Evolutionary conservation across 1,140 invertebrate species (phyloP).

Genomic region (Neotoxoptera formosana): DNA sequence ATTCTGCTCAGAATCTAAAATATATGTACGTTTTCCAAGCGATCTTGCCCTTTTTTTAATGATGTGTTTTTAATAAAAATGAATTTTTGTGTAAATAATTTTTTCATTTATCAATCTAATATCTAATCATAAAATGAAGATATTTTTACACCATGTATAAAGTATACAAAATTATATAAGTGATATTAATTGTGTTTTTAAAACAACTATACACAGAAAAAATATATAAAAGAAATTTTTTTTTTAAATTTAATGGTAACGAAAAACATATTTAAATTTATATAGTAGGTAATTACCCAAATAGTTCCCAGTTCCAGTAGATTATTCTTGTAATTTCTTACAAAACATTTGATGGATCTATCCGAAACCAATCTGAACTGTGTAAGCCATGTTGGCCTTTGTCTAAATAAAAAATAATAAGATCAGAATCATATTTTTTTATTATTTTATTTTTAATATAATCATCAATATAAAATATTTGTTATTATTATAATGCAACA

Average conservation of each 20-base stretch:
- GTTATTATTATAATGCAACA: not conserved
- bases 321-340: not conserved
- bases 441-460: not conserved
- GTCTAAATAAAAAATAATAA: not conserved
- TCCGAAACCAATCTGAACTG: not conserved
- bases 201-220: too few relatives aligned
- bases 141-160: not conserved
- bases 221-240: not conserved
- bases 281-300: not conserved
- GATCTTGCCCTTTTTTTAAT: too few relatives aligned
- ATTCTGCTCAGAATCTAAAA: too few relatives aligned
- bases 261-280: not conserved
- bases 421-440: not conserved
- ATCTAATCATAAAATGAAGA: not conserved
- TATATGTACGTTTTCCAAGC: too few relatives aligned
- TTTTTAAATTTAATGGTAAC: not conserved
- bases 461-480: not conserved
- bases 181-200: not conserved
- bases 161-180: not conserved
- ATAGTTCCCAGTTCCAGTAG: not conserved
- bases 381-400: constrained; percentile 5
- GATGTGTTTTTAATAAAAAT: too few relatives aligned
- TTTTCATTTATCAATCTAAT: too few relatives aligned
- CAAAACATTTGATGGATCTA: constrained; percentile 30
- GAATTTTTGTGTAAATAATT: too few relatives aligned